Percentiles rank a stretch among this genome's conserved stretches.
Conservation (phyloP, 1,140 invertebrate genomes). For the Mya arenaria region DNA sequence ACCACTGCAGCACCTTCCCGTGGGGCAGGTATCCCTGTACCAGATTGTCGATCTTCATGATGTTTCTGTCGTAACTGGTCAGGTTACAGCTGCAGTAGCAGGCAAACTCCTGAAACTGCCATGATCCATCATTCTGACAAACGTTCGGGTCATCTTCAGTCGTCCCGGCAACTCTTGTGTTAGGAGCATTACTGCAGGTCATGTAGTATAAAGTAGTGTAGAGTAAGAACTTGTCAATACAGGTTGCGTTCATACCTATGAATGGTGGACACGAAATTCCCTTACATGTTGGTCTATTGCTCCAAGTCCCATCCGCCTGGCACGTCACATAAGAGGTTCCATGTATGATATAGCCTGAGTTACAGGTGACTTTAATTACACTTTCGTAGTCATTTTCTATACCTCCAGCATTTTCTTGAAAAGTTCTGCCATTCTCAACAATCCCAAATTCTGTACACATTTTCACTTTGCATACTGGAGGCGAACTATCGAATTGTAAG, state of each 20-base stretch:
- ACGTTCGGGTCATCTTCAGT: not conserved
- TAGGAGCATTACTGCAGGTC: not conserved
- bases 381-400: slow-evolving; percentile 17
- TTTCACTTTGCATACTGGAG: slow-evolving; percentile 8
- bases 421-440: not conserved
- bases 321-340: not conserved
- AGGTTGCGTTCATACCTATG: slow-evolving; percentile 15
- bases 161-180: not conserved
- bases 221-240: not conserved
- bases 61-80: not conserved
- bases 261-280: not conserved
- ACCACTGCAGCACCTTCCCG: not conserved
- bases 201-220: not conserved
- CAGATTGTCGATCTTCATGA: not conserved
- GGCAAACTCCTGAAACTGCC: not conserved
- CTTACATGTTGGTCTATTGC: not conserved
- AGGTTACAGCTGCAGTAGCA: slow-evolving; percentile 42
- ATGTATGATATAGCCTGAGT: slow-evolving; percentile 7
- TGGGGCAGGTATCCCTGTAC: not conserved
- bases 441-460: slow-evolving; percentile 30
- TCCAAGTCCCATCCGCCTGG: slow-evolving; percentile 4
- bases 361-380: slow-evolving; percentile 23
- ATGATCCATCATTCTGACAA: not conserved
- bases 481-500: slow-evolving; percentile 18
- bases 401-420: not conserved